These are phyloP conservation scores for Nomia melanderi DNA, from an alignment of 1,140 invertebrate species.

Conservation along the genomic window DNA sequence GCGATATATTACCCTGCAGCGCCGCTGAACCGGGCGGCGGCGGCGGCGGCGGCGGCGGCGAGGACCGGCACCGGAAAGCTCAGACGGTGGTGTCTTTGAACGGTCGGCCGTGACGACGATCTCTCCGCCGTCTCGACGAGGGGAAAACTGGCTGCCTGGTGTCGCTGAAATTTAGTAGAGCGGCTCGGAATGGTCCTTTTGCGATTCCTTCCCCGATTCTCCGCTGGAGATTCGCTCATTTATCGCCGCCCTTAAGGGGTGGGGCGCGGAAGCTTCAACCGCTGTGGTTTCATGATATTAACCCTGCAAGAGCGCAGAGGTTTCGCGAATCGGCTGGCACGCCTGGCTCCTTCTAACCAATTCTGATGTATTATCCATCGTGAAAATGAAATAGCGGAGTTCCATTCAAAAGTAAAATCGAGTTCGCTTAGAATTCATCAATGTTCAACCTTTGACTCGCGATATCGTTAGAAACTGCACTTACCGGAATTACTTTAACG, in stretches of 20 bases:
- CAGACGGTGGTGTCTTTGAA: slow-evolving; percentile 48
- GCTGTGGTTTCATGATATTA: background rate
- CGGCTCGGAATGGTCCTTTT: slow-evolving; percentile 23
- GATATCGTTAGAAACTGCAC: no score
- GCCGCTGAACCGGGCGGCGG: slow-evolving; percentile 17
- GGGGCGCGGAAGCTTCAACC: background rate
- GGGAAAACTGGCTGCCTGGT: background rate
- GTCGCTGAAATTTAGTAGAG: slow-evolving; percentile 39
- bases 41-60: slow-evolving; percentile 15
- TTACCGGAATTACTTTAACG: no score
- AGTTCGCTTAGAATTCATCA: no score
- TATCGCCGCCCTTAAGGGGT: background rate
- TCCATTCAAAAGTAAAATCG: no score
- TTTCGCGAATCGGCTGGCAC: no score
- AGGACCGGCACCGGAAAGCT: slow-evolving; percentile 5
- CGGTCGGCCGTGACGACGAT: background rate
- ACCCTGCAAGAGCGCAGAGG: no score
- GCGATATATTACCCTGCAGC: slow-evolving; percentile 67
- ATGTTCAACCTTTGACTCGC: no score
- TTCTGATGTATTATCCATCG: no score
- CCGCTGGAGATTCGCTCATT: background rate
- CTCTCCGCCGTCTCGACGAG: background rate
- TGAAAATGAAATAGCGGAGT: no score
- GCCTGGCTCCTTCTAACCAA: no score
- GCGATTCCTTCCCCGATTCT: slow-evolving; percentile 21